Conservation (phyloP, 2,113 vertebrate genomes). For the Pao palembangensis region DNA sequence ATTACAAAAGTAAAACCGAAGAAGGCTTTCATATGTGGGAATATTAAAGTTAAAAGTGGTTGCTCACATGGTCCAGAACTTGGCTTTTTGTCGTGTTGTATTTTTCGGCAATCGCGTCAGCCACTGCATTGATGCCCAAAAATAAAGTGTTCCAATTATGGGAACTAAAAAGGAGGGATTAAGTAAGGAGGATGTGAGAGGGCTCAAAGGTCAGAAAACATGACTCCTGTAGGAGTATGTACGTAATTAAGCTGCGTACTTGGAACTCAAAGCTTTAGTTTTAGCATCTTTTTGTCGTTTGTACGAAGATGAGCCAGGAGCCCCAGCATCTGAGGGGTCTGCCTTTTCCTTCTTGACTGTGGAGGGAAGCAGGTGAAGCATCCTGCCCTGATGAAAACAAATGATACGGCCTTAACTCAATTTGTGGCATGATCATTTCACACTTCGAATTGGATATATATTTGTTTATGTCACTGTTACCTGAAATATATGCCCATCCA, state of each 20-base stretch:
- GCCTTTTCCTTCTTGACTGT: slow-evolving; percentile 85
- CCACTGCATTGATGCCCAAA: slow-evolving; percentile 89
- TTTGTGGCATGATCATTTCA: background rate
- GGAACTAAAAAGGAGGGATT: slow-evolving; percentile 71
- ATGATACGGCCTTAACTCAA: background rate
- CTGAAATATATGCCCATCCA: slow-evolving; percentile 95
- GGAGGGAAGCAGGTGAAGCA: slow-evolving; percentile 90
- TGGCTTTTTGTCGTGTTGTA: slow-evolving; percentile 92
- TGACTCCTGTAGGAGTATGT: background rate
- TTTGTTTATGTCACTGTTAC: slow-evolving; percentile 61
- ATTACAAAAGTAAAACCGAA: background rate
- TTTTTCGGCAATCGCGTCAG: slow-evolving; percentile 90
- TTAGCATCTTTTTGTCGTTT: slow-evolving; percentile 88
- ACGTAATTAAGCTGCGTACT: slow-evolving; percentile 62
- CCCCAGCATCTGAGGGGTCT: slow-evolving; percentile 37
- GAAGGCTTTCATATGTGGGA: too few relatives aligned
- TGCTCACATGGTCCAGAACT: slow-evolving; percentile 93
- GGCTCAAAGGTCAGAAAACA: background rate
- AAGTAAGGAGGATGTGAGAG: background rate
- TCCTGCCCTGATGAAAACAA: slow-evolving; percentile 79
- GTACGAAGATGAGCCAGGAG: slow-evolving; percentile 79
- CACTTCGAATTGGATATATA: background rate
- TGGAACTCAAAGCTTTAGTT: slow-evolving; percentile 87
- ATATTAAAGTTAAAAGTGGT: background rate
- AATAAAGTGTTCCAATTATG: slow-evolving; percentile 97